Conservation (phyloP, 2,113 vertebrate genomes). For the Regulus satrapa region DNA sequence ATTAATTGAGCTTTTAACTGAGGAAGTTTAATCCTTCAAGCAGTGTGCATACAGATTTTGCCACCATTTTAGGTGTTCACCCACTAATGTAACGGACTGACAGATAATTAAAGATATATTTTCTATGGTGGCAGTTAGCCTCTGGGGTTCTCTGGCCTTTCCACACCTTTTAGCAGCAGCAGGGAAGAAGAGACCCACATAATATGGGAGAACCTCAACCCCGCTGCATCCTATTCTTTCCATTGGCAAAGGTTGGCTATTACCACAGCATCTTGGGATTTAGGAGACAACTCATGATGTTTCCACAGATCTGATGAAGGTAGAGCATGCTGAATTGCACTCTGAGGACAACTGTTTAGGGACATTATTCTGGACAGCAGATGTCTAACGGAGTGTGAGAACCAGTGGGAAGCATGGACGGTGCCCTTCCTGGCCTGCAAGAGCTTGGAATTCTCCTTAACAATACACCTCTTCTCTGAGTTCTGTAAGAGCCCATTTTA, state of each 20-base stretch:
- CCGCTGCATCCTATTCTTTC: not conserved
- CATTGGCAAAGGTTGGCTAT: rapidly evolving
- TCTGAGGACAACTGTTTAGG: not conserved
- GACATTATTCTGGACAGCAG: not conserved
- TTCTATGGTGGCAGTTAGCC: not conserved
- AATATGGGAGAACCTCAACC: rapidly evolving
- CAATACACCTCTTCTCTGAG: not conserved
- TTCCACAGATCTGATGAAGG: not conserved
- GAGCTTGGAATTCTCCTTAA: not conserved
- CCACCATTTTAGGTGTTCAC: not conserved
- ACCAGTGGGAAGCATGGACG: rapidly evolving
- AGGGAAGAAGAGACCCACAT: not conserved
- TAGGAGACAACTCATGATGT: not conserved
- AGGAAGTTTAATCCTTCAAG: not conserved
- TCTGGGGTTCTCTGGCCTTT: not conserved
- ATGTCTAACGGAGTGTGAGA: not conserved
- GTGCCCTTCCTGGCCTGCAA: not conserved
- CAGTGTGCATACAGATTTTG: not conserved
- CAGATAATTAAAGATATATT: not conserved
- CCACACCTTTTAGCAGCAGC: not conserved
- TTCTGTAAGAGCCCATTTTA: not conserved
- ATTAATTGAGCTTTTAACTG: not conserved
- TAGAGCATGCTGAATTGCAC: not conserved
- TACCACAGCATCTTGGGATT: not conserved
- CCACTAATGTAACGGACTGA: not conserved